Percentiles rank a stretch among this genome's conserved stretches.
phyloP scores from a whole-genome alignment of 2,797 vertebrate genomes.

The Ispidina picta region DNA sequence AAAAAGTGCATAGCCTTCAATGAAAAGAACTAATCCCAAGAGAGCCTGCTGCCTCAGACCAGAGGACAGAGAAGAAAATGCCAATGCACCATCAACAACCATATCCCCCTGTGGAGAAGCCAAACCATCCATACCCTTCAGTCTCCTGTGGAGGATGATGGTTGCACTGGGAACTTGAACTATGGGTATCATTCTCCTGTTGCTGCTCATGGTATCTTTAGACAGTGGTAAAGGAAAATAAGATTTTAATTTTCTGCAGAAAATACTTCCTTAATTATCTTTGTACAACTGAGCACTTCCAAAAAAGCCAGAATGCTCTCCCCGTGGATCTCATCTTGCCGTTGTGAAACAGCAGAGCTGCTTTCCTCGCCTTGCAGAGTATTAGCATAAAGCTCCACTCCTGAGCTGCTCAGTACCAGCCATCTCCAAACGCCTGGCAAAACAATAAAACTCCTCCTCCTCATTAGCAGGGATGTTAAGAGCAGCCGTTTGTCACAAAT shows the following conservation, averaged over 20 bases:
- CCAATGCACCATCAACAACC: background rate
- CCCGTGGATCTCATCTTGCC: background rate
- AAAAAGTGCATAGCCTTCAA: background rate
- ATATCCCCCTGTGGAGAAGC: too few species aligned
- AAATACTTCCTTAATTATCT: constrained; percentile 47
- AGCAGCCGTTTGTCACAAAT: background rate
- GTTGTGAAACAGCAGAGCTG: background rate
- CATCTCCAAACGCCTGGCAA: background rate
- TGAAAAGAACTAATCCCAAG: background rate
- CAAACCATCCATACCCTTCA: background rate
- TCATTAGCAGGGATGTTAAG: background rate
- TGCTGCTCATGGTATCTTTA: background rate
- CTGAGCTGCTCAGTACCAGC: background rate
- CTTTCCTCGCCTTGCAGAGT: background rate
- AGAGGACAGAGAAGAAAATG: background rate
- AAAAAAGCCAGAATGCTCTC: background rate
- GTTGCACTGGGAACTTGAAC: background rate
- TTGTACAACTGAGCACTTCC: background rate
- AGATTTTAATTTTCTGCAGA: background rate
- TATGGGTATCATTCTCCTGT: background rate
- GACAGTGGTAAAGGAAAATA: background rate
- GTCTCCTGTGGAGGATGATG: background rate
- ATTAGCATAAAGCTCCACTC: constrained; percentile 8
- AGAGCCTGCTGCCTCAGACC: background rate
- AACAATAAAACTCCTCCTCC: background rate